Conservation (phyloP, 2,888 invertebrate genomes). For the Tachystola acroxantha region DNA sequence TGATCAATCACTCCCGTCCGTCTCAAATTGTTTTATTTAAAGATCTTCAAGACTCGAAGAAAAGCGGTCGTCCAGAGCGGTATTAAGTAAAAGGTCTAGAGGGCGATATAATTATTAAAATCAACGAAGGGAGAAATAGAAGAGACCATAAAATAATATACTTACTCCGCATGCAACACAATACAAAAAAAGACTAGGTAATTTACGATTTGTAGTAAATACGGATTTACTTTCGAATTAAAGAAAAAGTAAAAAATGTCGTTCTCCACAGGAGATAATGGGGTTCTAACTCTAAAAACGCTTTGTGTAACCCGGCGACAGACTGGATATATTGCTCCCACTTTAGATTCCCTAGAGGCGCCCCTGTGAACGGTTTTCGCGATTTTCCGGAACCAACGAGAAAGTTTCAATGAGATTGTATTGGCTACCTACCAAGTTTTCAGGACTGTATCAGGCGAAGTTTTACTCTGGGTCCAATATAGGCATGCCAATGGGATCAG, state of each 20-base stretch:
- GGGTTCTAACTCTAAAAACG: no score
- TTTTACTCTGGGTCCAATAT: slow-evolving; percentile 19
- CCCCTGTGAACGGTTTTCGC: slow-evolving; percentile 27
- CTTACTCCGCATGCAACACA: no score
- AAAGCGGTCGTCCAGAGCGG: background rate
- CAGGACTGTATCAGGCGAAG: slow-evolving; percentile 28
- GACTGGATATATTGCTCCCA: background rate
- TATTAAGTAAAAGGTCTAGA: background rate
- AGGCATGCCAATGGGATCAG: slow-evolving; percentile 13
- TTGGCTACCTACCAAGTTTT: slow-evolving; percentile 63
- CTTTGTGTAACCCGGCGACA: no score
- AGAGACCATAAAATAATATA: no score
- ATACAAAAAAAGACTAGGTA: no score
- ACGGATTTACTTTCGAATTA: no score
- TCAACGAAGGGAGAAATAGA: no score
- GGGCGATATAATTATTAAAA: no score
- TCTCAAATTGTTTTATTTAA: slow-evolving; percentile 47
- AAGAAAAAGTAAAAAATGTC: no score
- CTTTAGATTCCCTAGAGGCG: slow-evolving; percentile 8
- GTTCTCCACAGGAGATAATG: no score
- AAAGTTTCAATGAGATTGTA: slow-evolving; percentile 70
- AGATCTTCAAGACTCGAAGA: slow-evolving; percentile 12
- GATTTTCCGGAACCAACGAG: slow-evolving; percentile 36
- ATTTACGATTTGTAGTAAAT: no score
- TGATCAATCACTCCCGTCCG: slow-evolving; percentile 46